phyloP scores from a whole-genome alignment of 1,140 invertebrate genomes.

The Drosophila ambigua region DNA sequence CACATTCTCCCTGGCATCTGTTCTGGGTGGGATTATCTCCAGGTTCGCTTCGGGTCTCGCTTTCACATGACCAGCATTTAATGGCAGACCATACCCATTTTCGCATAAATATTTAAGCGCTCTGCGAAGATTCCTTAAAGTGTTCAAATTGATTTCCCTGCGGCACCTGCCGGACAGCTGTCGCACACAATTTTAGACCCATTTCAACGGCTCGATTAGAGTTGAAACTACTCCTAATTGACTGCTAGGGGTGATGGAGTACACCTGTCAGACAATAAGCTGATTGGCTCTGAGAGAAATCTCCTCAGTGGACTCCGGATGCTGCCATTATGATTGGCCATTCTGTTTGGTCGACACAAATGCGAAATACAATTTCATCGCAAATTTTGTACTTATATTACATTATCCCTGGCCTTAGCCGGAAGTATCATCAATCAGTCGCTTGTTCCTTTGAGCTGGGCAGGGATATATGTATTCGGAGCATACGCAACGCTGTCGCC shows the following conservation, averaged over 20 bases:
- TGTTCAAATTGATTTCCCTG: conserved; percentile 21
- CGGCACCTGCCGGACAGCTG: conserved; percentile 5
- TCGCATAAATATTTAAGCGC: background rate
- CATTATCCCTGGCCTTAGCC: conserved; percentile 15
- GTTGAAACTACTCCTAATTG: conserved; percentile 2
- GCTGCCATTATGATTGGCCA: background rate
- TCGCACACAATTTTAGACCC: conserved; percentile 10
- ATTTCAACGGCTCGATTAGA: conserved; percentile 22
- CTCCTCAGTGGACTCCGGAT: background rate
- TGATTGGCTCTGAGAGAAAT: too few species aligned
- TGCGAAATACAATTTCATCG: background rate
- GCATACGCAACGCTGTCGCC: conserved; percentile 31
- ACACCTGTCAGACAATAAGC: too few species aligned
- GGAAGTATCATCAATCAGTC: conserved; percentile 43
- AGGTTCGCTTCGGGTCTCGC: background rate
- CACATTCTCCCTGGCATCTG: conserved; percentile 34
- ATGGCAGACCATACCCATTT: background rate
- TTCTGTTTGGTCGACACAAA: background rate
- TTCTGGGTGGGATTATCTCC: conserved; percentile 20
- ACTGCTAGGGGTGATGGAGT: background rate
- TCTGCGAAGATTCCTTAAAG: background rate
- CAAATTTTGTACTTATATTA: conserved; percentile 16
- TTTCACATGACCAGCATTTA: conserved; percentile 24
- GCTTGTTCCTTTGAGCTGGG: background rate
- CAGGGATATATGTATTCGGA: conserved; percentile 20